A percentile compares a stretch with the other conserved stretches of the same genome.
These are phyloP conservation scores for Drosophila nigromelanica DNA, from an alignment of 1,140 invertebrate species.

Conservation along the genomic window DNA sequence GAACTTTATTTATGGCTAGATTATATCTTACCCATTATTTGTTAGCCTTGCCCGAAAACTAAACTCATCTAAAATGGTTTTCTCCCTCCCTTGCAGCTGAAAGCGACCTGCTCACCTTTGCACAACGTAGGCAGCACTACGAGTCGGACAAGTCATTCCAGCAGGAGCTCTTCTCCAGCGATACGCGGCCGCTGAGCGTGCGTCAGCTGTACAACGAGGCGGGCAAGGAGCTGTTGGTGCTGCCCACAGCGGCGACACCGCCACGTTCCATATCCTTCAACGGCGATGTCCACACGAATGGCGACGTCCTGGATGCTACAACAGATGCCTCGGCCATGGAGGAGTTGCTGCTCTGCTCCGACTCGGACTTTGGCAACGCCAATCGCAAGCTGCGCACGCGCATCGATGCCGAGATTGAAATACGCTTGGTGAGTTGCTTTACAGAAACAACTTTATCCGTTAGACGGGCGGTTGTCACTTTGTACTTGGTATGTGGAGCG, in stretches of 20 bases:
- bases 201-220: constrained; percentile 90
- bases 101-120: constrained; percentile 93
- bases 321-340: constrained; percentile 41
- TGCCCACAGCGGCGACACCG: constrained; percentile 57
- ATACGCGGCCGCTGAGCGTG: constrained; percentile 86
- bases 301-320: constrained; percentile 51
- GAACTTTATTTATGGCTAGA: too few species aligned
- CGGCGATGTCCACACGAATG: constrained; percentile 38
- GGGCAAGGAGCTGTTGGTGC: constrained; percentile 85
- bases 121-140: constrained; percentile 90
- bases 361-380: constrained; percentile 90
- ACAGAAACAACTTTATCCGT: background rate
- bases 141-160: constrained; percentile 86
- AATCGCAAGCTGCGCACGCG: constrained; percentile 87
- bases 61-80: too few species aligned
- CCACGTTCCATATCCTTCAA: constrained; percentile 68
- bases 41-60: too few species aligned
- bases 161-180: constrained; percentile 88
- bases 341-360: constrained; percentile 88
- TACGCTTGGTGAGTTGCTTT: constrained; percentile 89
- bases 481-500: background rate
- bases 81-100: constrained; percentile 87
- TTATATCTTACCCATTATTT: too few species aligned
- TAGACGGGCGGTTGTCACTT: background rate
- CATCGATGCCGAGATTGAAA: constrained; percentile 93